phyloP scores from a whole-genome alignment of 2,113 vertebrate genomes.

The Melanerpes aurifrons region DNA sequence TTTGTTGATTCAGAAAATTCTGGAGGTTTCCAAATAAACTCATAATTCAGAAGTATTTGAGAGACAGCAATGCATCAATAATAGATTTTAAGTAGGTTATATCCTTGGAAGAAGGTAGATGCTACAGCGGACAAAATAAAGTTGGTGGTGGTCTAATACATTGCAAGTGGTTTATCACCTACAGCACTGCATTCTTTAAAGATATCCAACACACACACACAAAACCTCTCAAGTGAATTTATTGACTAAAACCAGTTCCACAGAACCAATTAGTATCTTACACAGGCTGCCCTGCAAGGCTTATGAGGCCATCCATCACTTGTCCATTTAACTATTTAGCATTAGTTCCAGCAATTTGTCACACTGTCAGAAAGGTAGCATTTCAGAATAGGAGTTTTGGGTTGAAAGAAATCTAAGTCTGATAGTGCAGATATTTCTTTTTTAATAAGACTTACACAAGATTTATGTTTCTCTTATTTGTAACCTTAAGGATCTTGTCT shows the following conservation, averaged over 20 bases:
- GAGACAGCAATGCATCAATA: neutral
- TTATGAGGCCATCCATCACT: slow-evolving; percentile 85
- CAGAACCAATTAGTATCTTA: slow-evolving; percentile 86
- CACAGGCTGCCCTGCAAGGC: slow-evolving; percentile 78
- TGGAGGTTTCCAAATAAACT: neutral
- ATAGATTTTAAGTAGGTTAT: slow-evolving; percentile 2
- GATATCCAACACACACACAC: slow-evolving; percentile 55
- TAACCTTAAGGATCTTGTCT: slow-evolving; percentile 73
- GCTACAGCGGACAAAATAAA: slow-evolving; percentile 41
- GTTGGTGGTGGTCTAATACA: slow-evolving; percentile 57
- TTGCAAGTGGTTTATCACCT: slow-evolving; percentile 71
- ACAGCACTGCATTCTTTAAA: slow-evolving; percentile 70
- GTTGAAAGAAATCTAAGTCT: slow-evolving; percentile 78
- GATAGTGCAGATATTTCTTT: slow-evolving; percentile 72
- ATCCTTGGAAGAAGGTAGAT: slow-evolving; percentile 38
- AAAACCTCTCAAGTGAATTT: slow-evolving; percentile 78
- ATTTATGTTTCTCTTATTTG: slow-evolving; percentile 75
- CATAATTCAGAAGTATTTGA: slow-evolving; percentile 18
- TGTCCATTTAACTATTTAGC: slow-evolving; percentile 86
- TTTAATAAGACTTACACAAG: slow-evolving; percentile 73
- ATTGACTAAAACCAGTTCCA: slow-evolving; percentile 84
- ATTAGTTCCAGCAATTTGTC: slow-evolving; percentile 86
- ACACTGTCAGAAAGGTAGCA: slow-evolving; percentile 79
- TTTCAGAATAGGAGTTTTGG: slow-evolving; percentile 77
- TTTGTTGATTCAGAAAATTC: slow-evolving; percentile 6